phyloP scores from a whole-genome alignment of 1,140 invertebrate genomes.

The Mylabris phalerata region DNA sequence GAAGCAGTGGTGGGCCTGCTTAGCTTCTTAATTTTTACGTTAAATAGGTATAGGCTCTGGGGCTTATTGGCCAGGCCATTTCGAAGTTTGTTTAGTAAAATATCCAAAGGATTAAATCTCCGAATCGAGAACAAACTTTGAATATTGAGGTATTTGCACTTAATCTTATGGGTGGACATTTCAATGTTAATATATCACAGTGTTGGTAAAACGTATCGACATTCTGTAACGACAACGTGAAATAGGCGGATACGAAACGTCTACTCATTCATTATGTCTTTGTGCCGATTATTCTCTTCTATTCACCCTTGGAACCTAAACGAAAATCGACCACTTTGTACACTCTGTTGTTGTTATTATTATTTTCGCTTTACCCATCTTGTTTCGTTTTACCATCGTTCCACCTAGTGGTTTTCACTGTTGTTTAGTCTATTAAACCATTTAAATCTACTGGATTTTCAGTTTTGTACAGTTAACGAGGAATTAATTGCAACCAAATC shows the following conservation, averaged over 20 bases:
- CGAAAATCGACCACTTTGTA: conserved; percentile 11
- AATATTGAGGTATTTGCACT: conserved; percentile 26
- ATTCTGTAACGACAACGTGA: conserved; percentile 20
- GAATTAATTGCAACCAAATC: too few relatives aligned
- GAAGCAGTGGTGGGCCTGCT: too few relatives aligned
- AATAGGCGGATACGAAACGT: conserved; percentile 23
- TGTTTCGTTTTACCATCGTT: neutral
- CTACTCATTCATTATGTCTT: conserved; percentile 21
- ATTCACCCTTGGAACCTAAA: neutral
- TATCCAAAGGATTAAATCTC: too few relatives aligned
- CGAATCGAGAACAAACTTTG: conserved; percentile 9
- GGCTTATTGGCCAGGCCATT: too few relatives aligned
- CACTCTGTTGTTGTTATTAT: neutral
- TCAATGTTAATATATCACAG: conserved; percentile 30
- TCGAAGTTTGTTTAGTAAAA: too few relatives aligned
- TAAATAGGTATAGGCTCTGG: too few relatives aligned
- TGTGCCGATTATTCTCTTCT: conserved; percentile 17
- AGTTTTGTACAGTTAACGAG: too few relatives aligned
- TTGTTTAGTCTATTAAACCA: too few relatives aligned
- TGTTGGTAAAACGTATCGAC: conserved; percentile 30
- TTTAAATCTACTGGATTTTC: too few relatives aligned
- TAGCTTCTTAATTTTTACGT: too few relatives aligned
- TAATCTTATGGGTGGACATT: conserved; percentile 31
- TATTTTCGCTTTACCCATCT: too few relatives aligned
- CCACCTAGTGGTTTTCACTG: too few relatives aligned